phyloP scores from a whole-genome alignment of 2,113 vertebrate genomes.

The Tragelaphus scriptus region DNA sequence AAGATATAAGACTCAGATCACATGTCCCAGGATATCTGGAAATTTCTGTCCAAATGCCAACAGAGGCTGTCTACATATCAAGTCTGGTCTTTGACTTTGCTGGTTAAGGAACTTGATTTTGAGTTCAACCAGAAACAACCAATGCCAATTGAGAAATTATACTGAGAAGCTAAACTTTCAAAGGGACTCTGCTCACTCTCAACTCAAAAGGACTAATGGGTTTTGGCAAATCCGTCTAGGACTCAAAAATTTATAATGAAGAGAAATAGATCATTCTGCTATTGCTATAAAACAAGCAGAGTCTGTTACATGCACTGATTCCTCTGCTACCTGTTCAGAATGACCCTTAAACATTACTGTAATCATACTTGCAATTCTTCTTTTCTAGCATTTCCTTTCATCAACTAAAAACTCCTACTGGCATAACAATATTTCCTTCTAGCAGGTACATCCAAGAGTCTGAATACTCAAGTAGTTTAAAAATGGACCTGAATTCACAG shows the following conservation, averaged over 20 bases:
- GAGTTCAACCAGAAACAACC: neutral
- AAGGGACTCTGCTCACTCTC: neutral
- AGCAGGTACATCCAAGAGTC: neutral
- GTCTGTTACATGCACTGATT: accelerated
- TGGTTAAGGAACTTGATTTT: neutral
- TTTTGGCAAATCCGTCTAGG: neutral
- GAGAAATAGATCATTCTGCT: too few species aligned
- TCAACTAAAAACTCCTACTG: neutral
- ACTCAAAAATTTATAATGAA: neutral
- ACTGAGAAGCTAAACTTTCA: neutral
- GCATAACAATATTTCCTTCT: neutral
- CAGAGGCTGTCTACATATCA: neutral
- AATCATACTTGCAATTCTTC: neutral
- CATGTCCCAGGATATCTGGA: neutral
- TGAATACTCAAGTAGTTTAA: neutral
- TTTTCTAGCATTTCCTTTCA: neutral
- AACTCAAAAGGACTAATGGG: neutral
- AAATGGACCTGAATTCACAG: neutral
- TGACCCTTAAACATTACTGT: neutral
- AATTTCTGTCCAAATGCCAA: neutral
- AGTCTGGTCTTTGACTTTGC: neutral
- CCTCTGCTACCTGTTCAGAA: neutral
- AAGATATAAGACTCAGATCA: neutral
- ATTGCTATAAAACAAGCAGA: neutral
- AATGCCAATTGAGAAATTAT: neutral